Conservation (phyloP, 30 jellyfish, hydroid and myxozoan species). For the Turritopsis rubra region DNA sequence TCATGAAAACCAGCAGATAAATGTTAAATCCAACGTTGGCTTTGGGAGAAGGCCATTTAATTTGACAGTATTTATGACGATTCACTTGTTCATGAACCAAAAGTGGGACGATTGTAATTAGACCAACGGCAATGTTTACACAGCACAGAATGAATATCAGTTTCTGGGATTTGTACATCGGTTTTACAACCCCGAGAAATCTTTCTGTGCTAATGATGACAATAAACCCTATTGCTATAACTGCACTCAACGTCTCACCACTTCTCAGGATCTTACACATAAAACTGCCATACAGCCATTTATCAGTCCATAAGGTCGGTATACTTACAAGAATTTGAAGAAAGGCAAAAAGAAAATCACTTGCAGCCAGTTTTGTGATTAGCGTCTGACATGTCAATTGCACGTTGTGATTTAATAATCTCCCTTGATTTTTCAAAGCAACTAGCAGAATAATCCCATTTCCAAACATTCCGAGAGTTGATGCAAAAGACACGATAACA, state of each 20-base stretch:
- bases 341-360: background rate
- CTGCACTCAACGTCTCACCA: background rate
- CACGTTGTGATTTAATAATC: background rate
- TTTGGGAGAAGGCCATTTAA: background rate
- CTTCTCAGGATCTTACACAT: background rate
- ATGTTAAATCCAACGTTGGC: background rate
- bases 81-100: background rate
- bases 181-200: background rate
- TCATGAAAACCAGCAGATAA: background rate
- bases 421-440: slow-evolving; percentile 1
- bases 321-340: background rate
- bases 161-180: background rate
- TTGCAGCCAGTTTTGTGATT: background rate
- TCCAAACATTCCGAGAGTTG: background rate
- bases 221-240: background rate
- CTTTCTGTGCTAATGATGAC: slow-evolving; percentile 1
- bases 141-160: background rate
- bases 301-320: slow-evolving; percentile 4
- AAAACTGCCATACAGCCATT: slow-evolving; percentile 3
- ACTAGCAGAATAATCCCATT: background rate
- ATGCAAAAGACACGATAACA: background rate
- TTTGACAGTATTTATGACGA: background rate
- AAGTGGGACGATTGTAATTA: background rate
- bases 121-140: background rate
- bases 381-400: background rate